phyloP scores from a whole-genome alignment of 35 echinoderm and acorn worm genomes.

The Holothuria glaberrima region DNA sequence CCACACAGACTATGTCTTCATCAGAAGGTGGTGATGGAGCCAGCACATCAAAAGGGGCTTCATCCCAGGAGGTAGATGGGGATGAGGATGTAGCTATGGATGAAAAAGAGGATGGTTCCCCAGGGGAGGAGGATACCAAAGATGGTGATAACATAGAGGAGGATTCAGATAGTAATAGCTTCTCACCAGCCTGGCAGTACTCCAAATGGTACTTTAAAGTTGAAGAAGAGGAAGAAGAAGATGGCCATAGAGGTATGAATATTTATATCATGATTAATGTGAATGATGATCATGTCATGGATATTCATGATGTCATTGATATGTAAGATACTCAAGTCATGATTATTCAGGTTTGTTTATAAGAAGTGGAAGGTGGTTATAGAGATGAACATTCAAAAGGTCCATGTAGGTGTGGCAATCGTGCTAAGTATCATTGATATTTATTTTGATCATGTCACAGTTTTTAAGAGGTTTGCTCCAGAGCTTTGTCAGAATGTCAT shows the following conservation, averaged over 20 bases:
- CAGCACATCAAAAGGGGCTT: neutral
- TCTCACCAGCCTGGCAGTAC: constrained; percentile 38
- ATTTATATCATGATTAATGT: too few species aligned
- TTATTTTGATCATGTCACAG: too few species aligned
- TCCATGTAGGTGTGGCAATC: too few species aligned
- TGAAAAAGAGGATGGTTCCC: neutral
- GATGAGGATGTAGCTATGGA: neutral
- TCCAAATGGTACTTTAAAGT: constrained; percentile 70
- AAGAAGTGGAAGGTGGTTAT: too few species aligned
- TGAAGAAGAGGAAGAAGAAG: constrained; percentile 54
- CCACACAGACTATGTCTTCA: neutral
- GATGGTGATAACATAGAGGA: constrained; percentile 10
- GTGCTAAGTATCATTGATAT: too few species aligned
- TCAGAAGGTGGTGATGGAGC: neutral
- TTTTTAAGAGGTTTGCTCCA: too few species aligned
- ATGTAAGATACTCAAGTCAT: too few species aligned
- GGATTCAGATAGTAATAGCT: constrained; percentile 24
- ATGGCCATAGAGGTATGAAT: constrained; percentile 67
- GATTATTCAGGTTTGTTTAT: too few species aligned
- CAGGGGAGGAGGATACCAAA: neutral
- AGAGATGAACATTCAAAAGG: too few species aligned
- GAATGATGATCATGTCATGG: too few species aligned
- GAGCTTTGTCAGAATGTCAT: too few species aligned
- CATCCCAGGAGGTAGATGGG: neutral
- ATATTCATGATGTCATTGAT: too few species aligned